Base-by-base conservation (phyloP, 2,113 vertebrate genomes). In the Pipra filicauda region DNA sequence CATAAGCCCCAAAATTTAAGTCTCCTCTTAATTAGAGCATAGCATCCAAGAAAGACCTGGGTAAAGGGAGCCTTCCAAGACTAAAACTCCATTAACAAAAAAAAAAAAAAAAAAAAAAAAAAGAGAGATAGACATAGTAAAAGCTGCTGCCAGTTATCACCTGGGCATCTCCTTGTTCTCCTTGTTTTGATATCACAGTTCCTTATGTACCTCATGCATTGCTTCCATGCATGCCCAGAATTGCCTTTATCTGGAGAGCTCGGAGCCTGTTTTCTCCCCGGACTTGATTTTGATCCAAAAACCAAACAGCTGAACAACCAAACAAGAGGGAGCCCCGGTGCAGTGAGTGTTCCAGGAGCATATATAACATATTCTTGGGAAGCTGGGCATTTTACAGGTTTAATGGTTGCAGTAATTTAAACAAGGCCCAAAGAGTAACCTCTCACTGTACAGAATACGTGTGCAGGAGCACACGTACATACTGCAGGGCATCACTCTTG, bases 371-470 rank as follows among this genome's bases (percentile, higher is more conserved):
- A 8, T 93, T 75, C 70, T 64, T 78, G 4, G 4, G 81, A 74
- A 81, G 61, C 1, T 79, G 52, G 51, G 44, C 89, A 14, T 35
- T 85, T 48, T 35, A 18, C 16, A 52, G 19, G 11, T 85, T 52
- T 61, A 82, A 82, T 57, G 85, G 33, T 22, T 72, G 52, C 43
- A 28, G 15, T 69, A 51, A 12, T 81, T 89, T 44, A 62, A 89
- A 58, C n/a, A 58, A 73, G n/a, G 26, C 18, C 14, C 18, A 9
- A 44, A 49, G 43, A 37, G 39, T 30, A 82, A 62, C 64, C 44
- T 27, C 2, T 41, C 3, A 1, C 44, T n/a, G 1, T 9, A 19
- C 7, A 37, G 61, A 44, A 55, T 4, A 33, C 0, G 0, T 1
- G 0, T 35, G 48, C 39, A 37, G 59, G 31, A 72, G 33, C 12